Base-by-base conservation (phyloP, 1,140 invertebrate genomes). In the Papilio dardanus region DNA sequence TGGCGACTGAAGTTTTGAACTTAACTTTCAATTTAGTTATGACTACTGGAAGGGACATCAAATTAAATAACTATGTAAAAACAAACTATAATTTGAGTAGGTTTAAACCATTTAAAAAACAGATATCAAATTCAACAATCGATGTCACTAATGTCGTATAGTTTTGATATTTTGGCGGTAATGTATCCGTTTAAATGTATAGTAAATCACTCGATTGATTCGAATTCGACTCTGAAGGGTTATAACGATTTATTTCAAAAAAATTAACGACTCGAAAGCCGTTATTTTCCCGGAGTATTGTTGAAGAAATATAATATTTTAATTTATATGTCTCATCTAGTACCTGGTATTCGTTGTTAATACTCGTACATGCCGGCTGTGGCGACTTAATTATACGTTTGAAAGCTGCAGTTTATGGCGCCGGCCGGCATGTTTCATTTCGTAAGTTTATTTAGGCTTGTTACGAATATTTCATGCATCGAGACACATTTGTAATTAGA, bases 401-500 rank as follows among this genome's bases (percentile, higher is more conserved):
- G 71, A 73, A 73, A 58, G 71, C 71, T 73, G 46, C 46, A 73
- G 42, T 73, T 73, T 73, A 73, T 73, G 71, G 71, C 71, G 50
- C 46, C 71, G 50, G 71, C 71, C 71, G 71, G 71, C 50, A 31
- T 40, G 71, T 73, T 73, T 58, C 42, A 73, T 73, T 73, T 73
- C 71, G 46, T 73, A 73, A 73, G 71, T 73, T 73, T 73, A 73
- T 73, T 73, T 73, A 58, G 46, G 71, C 21, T n/a, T 73, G 71
- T 73, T 73, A 73, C 42, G 50, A 73, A 73, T 73, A 73, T 54
- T 73, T 73, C 71, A 73, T 73, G 46, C 33, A 50, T 73, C 71
- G 58, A 73, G 71, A 73, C 71, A 73, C 71, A 35, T 58, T 73
- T n/a, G 71, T 73, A 73, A 73, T 73, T 73, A 73, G 71, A 73